A percentile compares a stretch with the other conserved stretches of the same genome.
phyloP scores from a whole-genome alignment of 2,888 invertebrate genomes.

The Tuta absoluta region DNA sequence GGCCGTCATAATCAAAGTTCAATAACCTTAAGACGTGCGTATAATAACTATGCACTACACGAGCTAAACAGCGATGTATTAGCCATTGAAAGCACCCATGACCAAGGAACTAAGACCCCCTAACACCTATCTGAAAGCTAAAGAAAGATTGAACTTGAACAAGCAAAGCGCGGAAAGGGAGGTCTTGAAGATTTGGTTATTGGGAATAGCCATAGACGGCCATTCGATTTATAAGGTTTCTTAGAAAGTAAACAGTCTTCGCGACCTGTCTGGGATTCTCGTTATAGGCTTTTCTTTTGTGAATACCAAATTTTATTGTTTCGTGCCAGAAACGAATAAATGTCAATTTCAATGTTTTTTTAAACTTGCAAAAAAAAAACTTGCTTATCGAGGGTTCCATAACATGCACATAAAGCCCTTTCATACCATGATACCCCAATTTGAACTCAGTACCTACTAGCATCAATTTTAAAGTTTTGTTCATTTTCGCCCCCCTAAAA shows the following conservation, averaged over 20 bases:
- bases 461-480: too few relatives aligned
- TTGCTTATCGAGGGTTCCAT: too few relatives aligned
- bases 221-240: constrained; percentile 60
- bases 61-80: constrained; percentile 58
- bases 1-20: constrained; percentile 44
- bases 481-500: too few relatives aligned
- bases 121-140: constrained; percentile 27
- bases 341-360: not conserved
- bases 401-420: too few relatives aligned
- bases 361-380: too few relatives aligned
- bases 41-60: constrained; percentile 61
- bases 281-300: constrained; percentile 18
- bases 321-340: not conserved
- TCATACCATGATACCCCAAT: too few relatives aligned
- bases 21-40: constrained; percentile 40
- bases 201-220: constrained; percentile 43
- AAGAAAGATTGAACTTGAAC: constrained; percentile 29
- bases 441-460: too few relatives aligned
- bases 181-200: constrained; percentile 48
- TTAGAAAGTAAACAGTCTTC: constrained; percentile 59
- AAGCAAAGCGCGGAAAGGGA: constrained; percentile 44
- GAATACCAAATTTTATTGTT: constrained; percentile 1
- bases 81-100: constrained; percentile 55
- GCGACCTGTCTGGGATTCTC: constrained; percentile 43
- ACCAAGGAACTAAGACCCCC: constrained; percentile 53